Conservation (phyloP, 2,113 vertebrate genomes). For the Leptobrachium leishanense region DNA sequence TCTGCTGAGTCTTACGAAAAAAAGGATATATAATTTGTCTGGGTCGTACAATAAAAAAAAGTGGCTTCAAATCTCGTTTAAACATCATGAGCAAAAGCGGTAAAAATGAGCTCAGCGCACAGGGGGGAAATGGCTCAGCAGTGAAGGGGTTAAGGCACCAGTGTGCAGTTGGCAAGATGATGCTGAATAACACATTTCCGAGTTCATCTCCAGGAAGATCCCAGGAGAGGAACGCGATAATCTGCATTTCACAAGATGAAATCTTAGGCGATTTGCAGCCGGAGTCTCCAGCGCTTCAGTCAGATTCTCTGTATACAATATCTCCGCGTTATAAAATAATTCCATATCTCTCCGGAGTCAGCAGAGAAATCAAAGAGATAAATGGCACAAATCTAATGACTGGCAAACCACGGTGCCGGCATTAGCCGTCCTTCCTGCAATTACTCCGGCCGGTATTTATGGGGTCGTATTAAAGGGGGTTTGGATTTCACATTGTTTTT, state of each 20-base stretch:
- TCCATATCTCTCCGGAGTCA: constrained; percentile 6
- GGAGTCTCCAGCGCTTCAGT: background rate
- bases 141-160: no score
- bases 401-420: constrained; percentile 1
- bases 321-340: constrained; percentile 5
- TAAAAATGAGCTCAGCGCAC: no score
- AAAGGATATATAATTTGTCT: no score
- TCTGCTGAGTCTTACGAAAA: no score
- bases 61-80: no score
- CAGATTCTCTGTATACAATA: constrained; percentile 6
- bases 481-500: background rate
- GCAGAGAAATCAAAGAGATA: constrained; percentile 2
- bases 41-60: no score
- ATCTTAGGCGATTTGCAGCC: background rate
- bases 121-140: no score
- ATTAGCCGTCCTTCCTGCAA: background rate
- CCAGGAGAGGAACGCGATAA: background rate
- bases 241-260: background rate
- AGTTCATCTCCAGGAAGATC: no score
- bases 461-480: constrained; percentile 2
- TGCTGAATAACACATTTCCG: no score
- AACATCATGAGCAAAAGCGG: no score
- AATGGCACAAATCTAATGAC: constrained; percentile 2
- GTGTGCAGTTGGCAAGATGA: no score
- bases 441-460: constrained; percentile 10